A percentile compares a stretch with the other conserved stretches of the same genome.
These are phyloP conservation scores for Sinocyclocheilus maitianheensis DNA, from an alignment of 2,113 vertebrate genomes.

Conservation along the genomic window DNA sequence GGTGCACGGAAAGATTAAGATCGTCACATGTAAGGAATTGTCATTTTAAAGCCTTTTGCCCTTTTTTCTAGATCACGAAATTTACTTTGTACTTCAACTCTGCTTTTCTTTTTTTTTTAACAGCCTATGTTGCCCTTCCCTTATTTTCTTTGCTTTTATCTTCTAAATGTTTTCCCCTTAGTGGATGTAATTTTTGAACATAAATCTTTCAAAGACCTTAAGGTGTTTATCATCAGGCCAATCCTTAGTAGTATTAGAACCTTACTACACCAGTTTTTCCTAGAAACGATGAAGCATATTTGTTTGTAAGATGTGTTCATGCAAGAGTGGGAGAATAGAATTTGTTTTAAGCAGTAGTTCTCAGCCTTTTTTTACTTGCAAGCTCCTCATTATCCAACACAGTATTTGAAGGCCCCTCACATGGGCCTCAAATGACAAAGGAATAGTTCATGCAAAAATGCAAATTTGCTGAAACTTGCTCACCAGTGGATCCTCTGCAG, in stretches of 20 bases:
- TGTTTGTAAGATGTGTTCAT: not conserved
- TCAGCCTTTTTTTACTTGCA: not conserved
- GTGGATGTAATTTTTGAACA: not conserved
- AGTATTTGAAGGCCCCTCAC: not conserved
- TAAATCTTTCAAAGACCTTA: not conserved
- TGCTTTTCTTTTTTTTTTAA: not conserved
- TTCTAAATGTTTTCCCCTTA: not conserved
- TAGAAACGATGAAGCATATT: not conserved
- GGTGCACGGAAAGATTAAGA: slow-evolving; percentile 1
- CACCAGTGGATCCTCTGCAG: too few relatives aligned
- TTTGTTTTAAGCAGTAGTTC: not conserved
- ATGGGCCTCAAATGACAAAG: too few relatives aligned
- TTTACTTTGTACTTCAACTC: slow-evolving; percentile 4
- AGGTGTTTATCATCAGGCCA: not conserved
- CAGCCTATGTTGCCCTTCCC: not conserved
- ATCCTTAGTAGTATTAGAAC: not conserved
- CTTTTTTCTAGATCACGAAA: slow-evolving; percentile 3
- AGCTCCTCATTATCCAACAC: not conserved
- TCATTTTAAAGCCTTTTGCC: slow-evolving; percentile 24
- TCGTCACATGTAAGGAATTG: not conserved
- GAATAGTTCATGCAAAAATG: too few relatives aligned
- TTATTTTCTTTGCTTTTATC: not conserved
- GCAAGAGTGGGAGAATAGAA: not conserved
- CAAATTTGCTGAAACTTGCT: too few relatives aligned
- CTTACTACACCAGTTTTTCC: not conserved